Base-by-base conservation (phyloP, 1,140 invertebrate genomes). In the Coboldia fuscipes region DNA sequence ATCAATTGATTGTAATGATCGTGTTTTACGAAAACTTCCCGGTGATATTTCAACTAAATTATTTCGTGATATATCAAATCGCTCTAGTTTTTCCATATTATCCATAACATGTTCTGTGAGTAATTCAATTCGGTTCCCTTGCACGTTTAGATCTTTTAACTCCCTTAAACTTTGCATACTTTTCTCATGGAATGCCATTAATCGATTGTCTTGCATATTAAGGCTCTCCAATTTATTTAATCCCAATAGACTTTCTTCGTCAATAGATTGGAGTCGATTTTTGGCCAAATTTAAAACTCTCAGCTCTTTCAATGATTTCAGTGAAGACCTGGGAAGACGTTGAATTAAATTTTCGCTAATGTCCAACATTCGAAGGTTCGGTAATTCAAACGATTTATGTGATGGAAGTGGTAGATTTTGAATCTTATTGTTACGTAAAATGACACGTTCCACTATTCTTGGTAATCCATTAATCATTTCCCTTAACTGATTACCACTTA, bases 41-140 rank as follows among this genome's bases (percentile, higher is more conserved):
- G 66, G 62, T 1, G 65, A 63, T 38, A 82, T 68, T 46, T 66
- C 72, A 17, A 68, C 66, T 17, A 88, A 54, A 43, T 72, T 68
- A 50, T 89, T 90, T 40, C 69, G 66, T 34, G 75, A 81, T 2
- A 88, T 47, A 54, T 85, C 77, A 8, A 89, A 42, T 37, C 58
- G 60, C 36, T 70, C 68, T 18, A 86, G 48, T 36, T 62, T 59
- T 7, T 51, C 45, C 39, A 73, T 74, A 21, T 74, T 69, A 34
- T 68, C 61, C 17, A 86, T 69, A 4, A 73, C 48, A 36, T 71
- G 67, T 8, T 72, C 63, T 39, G 69, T 65, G 18, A 86, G 57
- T 18, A 65, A 56, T 40, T 79, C 73, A 33, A 89, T 54, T 34
- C 72, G 64, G 51, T 88, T 89, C 16, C 78, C 72, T 23, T 72